These are phyloP conservation scores for Saccostrea glomerata DNA, from an alignment of 1,140 invertebrate species.

Conservation along the genomic window DNA sequence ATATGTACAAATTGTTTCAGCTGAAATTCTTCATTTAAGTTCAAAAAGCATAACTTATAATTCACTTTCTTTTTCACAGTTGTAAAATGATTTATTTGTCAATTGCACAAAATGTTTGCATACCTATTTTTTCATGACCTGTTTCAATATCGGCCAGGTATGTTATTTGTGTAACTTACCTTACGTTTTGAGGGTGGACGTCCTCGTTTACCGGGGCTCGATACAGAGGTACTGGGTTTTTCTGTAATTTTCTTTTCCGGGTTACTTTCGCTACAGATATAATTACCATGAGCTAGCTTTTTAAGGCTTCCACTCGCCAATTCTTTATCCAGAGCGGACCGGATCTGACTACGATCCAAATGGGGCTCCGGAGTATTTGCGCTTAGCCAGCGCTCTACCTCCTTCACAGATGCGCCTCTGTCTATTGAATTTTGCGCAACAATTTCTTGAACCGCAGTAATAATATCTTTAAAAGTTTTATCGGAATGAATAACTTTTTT, in stretches of 20 bases:
- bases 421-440: not conserved
- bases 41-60: too few relatives aligned
- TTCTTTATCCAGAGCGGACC: slow-evolving; percentile 65
- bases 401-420: slow-evolving; percentile 61
- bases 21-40: too few relatives aligned
- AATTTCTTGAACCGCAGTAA: slow-evolving; percentile 61
- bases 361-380: slow-evolving; percentile 54
- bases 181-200: slow-evolving; percentile 60
- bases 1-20: not conserved
- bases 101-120: too few relatives aligned
- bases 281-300: slow-evolving; percentile 61
- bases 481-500: slow-evolving; percentile 66
- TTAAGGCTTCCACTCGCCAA: slow-evolving; percentile 52
- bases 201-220: slow-evolving; percentile 48
- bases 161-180: slow-evolving; percentile 18
- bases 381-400: slow-evolving; percentile 68
- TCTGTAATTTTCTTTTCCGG: slow-evolving; percentile 42
- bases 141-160: too few relatives aligned
- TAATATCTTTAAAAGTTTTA: slow-evolving; percentile 57
- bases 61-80: too few relatives aligned
- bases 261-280: slow-evolving; percentile 46
- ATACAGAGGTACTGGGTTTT: slow-evolving; percentile 29
- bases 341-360: slow-evolving; percentile 62
- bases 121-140: too few relatives aligned
- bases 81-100: too few relatives aligned